Percentiles rank a stretch among this genome's conserved stretches.
Conservation (phyloP, 2,888 invertebrate genomes). For the Diarsia dahlii region DNA sequence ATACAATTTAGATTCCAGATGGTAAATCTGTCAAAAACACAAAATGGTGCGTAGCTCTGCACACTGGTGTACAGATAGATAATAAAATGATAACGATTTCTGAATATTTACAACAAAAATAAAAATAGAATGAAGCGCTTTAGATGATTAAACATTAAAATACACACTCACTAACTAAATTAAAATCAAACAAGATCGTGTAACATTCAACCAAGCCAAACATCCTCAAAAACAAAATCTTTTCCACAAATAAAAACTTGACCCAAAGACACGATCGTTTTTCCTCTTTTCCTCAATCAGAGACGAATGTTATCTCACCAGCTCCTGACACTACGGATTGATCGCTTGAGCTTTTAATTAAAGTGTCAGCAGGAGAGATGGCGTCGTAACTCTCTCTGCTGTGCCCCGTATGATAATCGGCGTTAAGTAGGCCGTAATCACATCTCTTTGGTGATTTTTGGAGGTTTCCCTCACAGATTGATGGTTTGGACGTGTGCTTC, state of each 20-base stretch:
- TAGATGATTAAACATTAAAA: neutral
- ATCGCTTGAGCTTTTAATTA: slow-evolving; percentile 63
- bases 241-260: slow-evolving; percentile 36
- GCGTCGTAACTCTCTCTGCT: slow-evolving; percentile 57
- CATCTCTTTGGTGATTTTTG: slow-evolving; percentile 2
- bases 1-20: neutral
- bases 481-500: slow-evolving; percentile 5
- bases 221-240: slow-evolving; percentile 11
- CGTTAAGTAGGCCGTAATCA: slow-evolving; percentile 51
- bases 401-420: slow-evolving; percentile 62
- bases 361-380: slow-evolving; percentile 58
- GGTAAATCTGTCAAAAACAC: neutral
- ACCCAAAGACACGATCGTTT: slow-evolving; percentile 34
- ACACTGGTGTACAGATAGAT: neutral
- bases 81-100: neutral
- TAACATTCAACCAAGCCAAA: neutral
- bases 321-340: slow-evolving; percentile 55
- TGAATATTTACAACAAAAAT: neutral
- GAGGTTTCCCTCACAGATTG: neutral
- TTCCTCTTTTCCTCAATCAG: slow-evolving; percentile 39
- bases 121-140: too few species aligned
- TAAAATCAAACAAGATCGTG: neutral
- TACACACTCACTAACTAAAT: neutral
- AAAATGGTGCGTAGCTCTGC: too few species aligned
- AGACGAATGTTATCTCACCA: slow-evolving; percentile 39